These are phyloP conservation scores for Sigmodon hispidus DNA, from an alignment of 2,113 vertebrate species.

Conservation along the genomic window DNA sequence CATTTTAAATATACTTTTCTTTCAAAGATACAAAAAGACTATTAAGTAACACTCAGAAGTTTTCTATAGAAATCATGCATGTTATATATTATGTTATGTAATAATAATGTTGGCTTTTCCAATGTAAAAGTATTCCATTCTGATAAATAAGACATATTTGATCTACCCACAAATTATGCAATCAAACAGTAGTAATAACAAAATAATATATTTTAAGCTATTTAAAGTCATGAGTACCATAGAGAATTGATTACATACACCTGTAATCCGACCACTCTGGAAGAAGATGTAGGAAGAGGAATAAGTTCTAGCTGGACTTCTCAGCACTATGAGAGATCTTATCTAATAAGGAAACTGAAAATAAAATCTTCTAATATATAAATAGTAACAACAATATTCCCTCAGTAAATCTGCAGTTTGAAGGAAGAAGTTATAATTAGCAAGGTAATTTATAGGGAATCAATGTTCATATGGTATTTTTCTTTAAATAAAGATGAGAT, in stretches of 20 bases:
- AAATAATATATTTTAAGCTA: background rate
- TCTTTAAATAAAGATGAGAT: background rate
- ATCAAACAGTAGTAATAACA: background rate
- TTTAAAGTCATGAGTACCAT: background rate
- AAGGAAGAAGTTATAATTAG: background rate
- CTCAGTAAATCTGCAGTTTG: background rate
- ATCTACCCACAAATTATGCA: background rate
- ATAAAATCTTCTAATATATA: background rate
- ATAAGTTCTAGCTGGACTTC: background rate
- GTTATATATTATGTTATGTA: background rate
- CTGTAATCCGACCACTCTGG: background rate
- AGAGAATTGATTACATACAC: background rate
- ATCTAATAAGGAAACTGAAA: too few relatives aligned
- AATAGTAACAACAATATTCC: background rate
- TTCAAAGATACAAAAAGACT: background rate
- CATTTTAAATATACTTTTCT: background rate
- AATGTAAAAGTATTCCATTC: background rate
- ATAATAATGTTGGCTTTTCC: background rate
- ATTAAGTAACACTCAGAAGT: background rate
- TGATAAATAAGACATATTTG: background rate
- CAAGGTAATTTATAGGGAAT: background rate
- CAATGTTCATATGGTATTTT: background rate
- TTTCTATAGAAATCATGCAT: background rate
- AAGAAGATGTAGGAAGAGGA: background rate
- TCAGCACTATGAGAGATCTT: background rate